Evolutionary conservation across 30 jellyfish, hydroid and myxozoan species (phyloP), one percentile per base, ranked within the genome.

Genomic region (Sanderia malayensis): DNA sequence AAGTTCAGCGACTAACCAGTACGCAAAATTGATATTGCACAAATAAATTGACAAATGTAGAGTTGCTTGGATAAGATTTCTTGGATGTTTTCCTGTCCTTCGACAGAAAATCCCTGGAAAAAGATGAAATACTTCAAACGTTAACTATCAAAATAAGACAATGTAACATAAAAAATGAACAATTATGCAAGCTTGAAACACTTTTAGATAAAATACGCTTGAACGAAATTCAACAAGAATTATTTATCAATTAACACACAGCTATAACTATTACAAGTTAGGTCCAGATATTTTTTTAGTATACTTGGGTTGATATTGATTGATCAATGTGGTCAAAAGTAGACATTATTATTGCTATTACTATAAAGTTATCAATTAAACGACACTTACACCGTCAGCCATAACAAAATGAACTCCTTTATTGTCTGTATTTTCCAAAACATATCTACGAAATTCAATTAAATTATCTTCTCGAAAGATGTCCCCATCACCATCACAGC

Each of bases 311-410:
- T n/a, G n/a, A n/a, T n/a, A n/a, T n/a, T n/a, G n/a, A n/a, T n/a
- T n/a, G n/a, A n/a, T n/a, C n/a, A n/a, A n/a, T n/a, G n/a, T n/a
- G n/a, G n/a, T n/a, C n/a, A n/a, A n/a, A n/a, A n/a, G n/a, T n/a
- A n/a, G n/a, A n/a, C n/a, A n/a, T n/a, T n/a, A n/a, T n/a, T n/a
- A n/a, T n/a, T n/a, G n/a, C n/a, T n/a, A n/a, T n/a, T n/a, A n/a
- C n/a, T n/a, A n/a, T n/a, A n/a, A n/a, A n/a, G n/a, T n/a, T n/a
- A n/a, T n/a, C n/a, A n/a, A n/a, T n/a, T n/a, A n/a, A n/a, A n/a
- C n/a, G n/a, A n/a, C n/a, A 37, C 87, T 1, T 29, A 82, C 94
- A 31, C 98, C 98, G 62, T 90, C 98, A 17, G 98, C 98, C 98
- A 90, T 90, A 18, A 90, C 98, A 66, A 90, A 83, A 61, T 90